Conservation (phyloP, 2,888 invertebrate species). For the Synanthedon tipuliformis region DNA sequence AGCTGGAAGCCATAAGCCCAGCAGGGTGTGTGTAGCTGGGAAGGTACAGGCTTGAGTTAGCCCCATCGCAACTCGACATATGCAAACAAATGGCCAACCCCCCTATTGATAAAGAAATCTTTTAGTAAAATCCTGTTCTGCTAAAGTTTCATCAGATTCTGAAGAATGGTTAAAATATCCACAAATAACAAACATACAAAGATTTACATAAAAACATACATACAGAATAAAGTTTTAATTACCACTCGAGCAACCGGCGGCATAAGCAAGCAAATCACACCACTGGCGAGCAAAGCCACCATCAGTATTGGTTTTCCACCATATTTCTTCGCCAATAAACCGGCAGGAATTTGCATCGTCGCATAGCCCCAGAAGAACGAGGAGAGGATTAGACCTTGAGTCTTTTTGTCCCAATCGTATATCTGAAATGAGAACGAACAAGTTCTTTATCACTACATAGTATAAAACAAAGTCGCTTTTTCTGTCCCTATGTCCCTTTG, state of each 20-base stretch:
- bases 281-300: slow-evolving; percentile 65
- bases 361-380: slow-evolving; percentile 87
- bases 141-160: no score
- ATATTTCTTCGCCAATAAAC: slow-evolving; percentile 78
- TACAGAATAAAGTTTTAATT: slow-evolving; percentile 4
- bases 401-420: slow-evolving; percentile 69
- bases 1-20: slow-evolving; percentile 75
- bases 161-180: no score
- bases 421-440: slow-evolving; percentile 22
- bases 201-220: no score
- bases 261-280: slow-evolving; percentile 67
- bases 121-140: no score
- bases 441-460: no score
- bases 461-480: no score
- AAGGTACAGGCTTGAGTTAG: slow-evolving; percentile 74
- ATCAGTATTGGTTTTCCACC: slow-evolving; percentile 80
- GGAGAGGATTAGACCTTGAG: slow-evolving; percentile 73
- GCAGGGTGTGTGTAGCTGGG: slow-evolving; percentile 73
- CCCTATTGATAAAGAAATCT: slow-evolving; percentile 24
- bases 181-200: no score
- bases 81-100: slow-evolving; percentile 71
- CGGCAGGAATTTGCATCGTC: slow-evolving; percentile 77
- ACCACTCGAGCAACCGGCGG: slow-evolving; percentile 70
- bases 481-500: no score
- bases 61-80: slow-evolving; percentile 75